Percentiles rank a stretch among this genome's conserved stretches.
Evolutionary conservation across 2,797 vertebrate genomes (phyloP).

Genomic region (Perodicticus potto): DNA sequence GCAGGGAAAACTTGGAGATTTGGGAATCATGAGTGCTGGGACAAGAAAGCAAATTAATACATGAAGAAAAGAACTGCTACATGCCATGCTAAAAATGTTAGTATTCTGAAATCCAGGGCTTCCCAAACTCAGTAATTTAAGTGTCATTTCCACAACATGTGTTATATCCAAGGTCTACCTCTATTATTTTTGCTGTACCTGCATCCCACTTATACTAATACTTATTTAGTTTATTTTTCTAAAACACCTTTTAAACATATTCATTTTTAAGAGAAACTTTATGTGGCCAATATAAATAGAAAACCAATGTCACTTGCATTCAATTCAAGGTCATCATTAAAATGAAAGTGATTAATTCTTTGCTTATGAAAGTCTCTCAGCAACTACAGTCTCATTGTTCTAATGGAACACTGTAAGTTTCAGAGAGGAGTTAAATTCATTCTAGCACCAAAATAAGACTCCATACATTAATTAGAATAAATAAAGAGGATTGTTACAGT

Average conservation of each 20-base stretch:
- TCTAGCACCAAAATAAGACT: neutral
- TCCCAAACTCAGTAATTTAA: slow-evolving; percentile 12
- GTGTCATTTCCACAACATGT: neutral
- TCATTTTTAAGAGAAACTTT: slow-evolving; percentile 13
- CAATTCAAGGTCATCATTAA: slow-evolving; percentile 34
- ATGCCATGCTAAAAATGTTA: neutral
- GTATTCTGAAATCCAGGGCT: neutral
- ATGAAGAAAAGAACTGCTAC: neutral
- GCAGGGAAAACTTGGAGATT: neutral
- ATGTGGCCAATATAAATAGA: neutral
- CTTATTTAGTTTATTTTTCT: slow-evolving; percentile 38
- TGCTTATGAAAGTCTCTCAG: neutral
- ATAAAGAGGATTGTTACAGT: neutral
- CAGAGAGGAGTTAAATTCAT: neutral
- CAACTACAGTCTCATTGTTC: neutral
- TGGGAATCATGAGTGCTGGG: neutral
- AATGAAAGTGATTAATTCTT: slow-evolving; percentile 28
- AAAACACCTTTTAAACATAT: neutral
- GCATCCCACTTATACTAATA: neutral
- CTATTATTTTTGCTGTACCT: slow-evolving; percentile 16
- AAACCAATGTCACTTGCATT: slow-evolving; percentile 4
- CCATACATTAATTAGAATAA: neutral
- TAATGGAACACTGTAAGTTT: neutral
- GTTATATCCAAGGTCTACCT: neutral
- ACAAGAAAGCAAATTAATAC: slow-evolving; percentile 41